Conservation (phyloP, 92 coral and sea anemone species). For the Parazoanthus swiftii region DNA sequence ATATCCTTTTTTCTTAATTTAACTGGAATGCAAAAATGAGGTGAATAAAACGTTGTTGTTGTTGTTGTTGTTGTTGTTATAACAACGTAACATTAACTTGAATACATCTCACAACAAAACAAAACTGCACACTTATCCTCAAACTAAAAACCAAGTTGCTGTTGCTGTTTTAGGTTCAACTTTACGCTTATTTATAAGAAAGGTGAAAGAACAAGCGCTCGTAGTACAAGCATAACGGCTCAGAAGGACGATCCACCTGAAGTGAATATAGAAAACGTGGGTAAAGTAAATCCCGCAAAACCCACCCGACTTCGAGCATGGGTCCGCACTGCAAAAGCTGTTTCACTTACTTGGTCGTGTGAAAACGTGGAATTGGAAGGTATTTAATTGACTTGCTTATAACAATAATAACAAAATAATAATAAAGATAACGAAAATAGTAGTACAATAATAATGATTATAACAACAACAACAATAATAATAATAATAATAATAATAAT, state of each 20-base stretch:
- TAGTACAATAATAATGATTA: not conserved
- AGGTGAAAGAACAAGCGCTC: slow-evolving; percentile 7
- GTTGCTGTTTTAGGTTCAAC: not conserved
- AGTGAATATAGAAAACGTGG: slow-evolving; percentile 16
- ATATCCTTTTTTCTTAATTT: too few relatives aligned
- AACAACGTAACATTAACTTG: too few relatives aligned
- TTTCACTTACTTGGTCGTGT: slow-evolving; percentile 30
- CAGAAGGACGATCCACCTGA: not conserved
- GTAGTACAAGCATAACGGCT: not conserved
- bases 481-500: not conserved
- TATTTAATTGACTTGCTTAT: not conserved
- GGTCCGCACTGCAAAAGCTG: slow-evolving; percentile 2
- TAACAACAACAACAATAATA: not conserved
- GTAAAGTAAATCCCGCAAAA: not conserved
- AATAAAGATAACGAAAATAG: not conserved
- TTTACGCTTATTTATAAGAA: slow-evolving; percentile 21
- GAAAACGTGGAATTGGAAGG: slow-evolving; percentile 24
- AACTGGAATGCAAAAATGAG: too few relatives aligned
- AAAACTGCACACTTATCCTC: too few relatives aligned
- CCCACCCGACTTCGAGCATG: slow-evolving; percentile 11
- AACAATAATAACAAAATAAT: not conserved
- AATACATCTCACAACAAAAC: not conserved
- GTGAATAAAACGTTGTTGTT: too few relatives aligned
- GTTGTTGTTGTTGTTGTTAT: too few relatives aligned
- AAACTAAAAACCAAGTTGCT: not conserved